A percentile compares a stretch with the other conserved stretches of the same genome.
phyloP scores from a whole-genome alignment of 2,113 vertebrate species.

The Ceyx margarethae region DNA sequence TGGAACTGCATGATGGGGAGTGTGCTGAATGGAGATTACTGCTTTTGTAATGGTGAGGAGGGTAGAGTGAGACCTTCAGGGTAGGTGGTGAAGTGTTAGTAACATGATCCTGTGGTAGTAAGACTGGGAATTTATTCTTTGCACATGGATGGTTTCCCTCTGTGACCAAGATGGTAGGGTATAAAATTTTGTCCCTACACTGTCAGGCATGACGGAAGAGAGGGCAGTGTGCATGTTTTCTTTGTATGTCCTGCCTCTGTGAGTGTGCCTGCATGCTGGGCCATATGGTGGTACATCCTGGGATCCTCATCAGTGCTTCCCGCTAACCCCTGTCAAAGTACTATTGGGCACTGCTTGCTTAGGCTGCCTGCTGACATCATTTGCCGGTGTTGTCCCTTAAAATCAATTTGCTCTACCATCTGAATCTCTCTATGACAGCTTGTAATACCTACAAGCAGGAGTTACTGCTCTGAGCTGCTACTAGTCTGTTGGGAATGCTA shows the following conservation, averaged over 20 bases:
- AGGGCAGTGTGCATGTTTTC: not conserved
- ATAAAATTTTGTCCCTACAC: not conserved
- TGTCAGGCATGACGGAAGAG: not conserved
- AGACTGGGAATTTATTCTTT: not conserved
- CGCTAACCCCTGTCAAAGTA: not conserved
- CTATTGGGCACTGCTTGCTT: not conserved
- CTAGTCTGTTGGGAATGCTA: not conserved
- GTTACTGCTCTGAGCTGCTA: not conserved
- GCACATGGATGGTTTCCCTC: not conserved
- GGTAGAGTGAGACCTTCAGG: not conserved
- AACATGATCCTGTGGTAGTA: not conserved
- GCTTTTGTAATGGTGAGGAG: not conserved
- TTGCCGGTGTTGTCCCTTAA: not conserved
- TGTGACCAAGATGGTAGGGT: not conserved
- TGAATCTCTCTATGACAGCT: not conserved
- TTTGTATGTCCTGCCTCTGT: not conserved
- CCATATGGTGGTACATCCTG: not conserved
- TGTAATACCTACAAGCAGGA: not conserved
- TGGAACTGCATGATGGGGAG: not conserved
- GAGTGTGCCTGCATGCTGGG: not conserved
- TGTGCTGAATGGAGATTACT: not conserved
- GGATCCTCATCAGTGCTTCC: not conserved
- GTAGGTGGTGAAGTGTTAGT: not conserved
- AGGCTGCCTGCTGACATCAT: not conserved
- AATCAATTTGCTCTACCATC: not conserved